These are phyloP conservation scores for Ophion slaviceki DNA, from an alignment of 2,888 invertebrate species.

Conservation along the genomic window DNA sequence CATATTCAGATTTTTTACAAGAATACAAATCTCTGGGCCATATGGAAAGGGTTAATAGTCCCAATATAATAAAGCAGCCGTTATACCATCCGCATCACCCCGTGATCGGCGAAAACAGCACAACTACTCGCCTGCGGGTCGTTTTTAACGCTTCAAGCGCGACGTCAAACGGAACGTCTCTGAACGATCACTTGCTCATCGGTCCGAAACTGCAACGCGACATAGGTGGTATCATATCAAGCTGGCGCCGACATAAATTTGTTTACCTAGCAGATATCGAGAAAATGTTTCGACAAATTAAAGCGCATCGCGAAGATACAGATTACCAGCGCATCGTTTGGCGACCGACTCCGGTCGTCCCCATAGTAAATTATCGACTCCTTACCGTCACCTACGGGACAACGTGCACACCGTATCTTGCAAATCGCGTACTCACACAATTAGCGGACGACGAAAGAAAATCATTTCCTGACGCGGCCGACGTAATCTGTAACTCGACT, in stretches of 20 bases:
- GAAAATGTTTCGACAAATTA: conserved; percentile 58
- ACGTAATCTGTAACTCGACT: conserved; percentile 58
- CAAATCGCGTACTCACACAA: conserved; percentile 68
- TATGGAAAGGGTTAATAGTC: conserved; percentile 51
- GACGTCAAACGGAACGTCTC: conserved; percentile 50
- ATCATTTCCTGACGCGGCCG: conserved; percentile 60
- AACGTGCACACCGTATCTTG: conserved; percentile 69
- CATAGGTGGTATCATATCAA: conserved; percentile 5
- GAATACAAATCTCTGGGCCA: conserved; percentile 59
- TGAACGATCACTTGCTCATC: conserved; percentile 55
- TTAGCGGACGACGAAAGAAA: conserved; percentile 56
- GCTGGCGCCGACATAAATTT: conserved; percentile 39
- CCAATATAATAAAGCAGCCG: not conserved
- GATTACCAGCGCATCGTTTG: conserved; percentile 71
- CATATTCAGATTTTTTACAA: conserved; percentile 64
- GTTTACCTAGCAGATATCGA: conserved; percentile 51
- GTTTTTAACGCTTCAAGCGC: conserved; percentile 63
- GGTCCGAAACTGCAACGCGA: conserved; percentile 51
- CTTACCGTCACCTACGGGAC: conserved; percentile 71
- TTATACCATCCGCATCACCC: conserved; percentile 31
- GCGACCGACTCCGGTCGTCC: conserved; percentile 44
- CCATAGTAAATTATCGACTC: conserved; percentile 37
- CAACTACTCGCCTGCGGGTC: conserved; percentile 51
- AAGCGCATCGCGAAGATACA: conserved; percentile 49
- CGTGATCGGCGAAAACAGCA: conserved; percentile 38